Evolutionary conservation across 2,797 vertebrate species (phyloP).

Genomic region (Enteromius mattozi): DNA sequence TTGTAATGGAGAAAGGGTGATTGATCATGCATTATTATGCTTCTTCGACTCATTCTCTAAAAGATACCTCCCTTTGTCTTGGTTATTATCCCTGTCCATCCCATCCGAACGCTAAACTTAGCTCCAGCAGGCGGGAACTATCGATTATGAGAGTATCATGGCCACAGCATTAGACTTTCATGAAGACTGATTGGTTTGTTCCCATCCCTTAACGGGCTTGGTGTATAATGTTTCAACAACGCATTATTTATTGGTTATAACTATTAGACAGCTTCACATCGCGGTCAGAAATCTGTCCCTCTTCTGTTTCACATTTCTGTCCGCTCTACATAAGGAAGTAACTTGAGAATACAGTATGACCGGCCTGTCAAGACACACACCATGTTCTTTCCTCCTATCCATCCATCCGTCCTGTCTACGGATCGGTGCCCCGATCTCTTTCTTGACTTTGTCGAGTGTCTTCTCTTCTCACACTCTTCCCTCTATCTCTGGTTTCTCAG

Average conservation of each 20-base stretch:
- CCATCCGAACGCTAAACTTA: constrained; percentile 12
- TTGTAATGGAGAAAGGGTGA: constrained; percentile 26
- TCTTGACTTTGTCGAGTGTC: not conserved
- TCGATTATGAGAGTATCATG: constrained; percentile 54
- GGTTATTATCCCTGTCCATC: constrained; percentile 5
- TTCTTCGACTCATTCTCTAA: constrained; percentile 15
- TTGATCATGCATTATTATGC: constrained; percentile 33
- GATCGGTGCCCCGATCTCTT: not conserved
- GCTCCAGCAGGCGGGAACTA: constrained; percentile 42
- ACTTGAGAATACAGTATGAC: constrained; percentile 24
- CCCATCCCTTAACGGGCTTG: not conserved
- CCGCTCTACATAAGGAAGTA: not conserved
- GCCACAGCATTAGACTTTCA: constrained; percentile 63
- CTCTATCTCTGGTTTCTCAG: constrained; percentile 42
- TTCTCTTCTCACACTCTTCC: constrained; percentile 40
- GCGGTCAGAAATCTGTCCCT: not conserved
- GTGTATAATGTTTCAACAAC: constrained; percentile 28
- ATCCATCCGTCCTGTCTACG: not conserved
- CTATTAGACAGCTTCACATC: not conserved
- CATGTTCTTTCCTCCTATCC: constrained; percentile 32
- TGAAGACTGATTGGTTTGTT: constrained; percentile 58
- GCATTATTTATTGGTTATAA: not conserved
- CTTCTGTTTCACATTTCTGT: not conserved
- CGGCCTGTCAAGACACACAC: constrained; percentile 6
- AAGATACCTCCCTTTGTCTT: constrained; percentile 31